phyloP scores from a whole-genome alignment of 2,797 vertebrate genomes.

The Salarias fasciatus region DNA sequence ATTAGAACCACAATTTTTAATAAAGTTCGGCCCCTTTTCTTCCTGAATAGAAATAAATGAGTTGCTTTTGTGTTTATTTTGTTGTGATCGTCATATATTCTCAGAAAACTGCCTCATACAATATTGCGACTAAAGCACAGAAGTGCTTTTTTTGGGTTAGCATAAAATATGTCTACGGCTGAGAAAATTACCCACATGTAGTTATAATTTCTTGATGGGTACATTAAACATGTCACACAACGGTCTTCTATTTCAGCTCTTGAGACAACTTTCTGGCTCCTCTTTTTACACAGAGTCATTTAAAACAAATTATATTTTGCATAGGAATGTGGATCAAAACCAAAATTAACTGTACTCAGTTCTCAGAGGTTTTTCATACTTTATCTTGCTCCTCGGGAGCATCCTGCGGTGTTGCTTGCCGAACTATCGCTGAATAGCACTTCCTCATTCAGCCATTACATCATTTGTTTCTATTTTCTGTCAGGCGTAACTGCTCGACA shows the following conservation, averaged over 20 bases:
- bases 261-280: too few relatives aligned
- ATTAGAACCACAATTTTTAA: constrained; percentile 31
- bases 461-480: constrained; percentile 77
- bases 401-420: constrained; percentile 35
- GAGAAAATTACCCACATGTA: constrained; percentile 38
- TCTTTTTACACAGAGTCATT: too few relatives aligned
- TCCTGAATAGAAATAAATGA: constrained; percentile 13
- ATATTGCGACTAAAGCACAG: background rate
- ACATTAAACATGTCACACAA: constrained; percentile 15
- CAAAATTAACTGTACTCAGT: constrained; percentile 38
- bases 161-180: constrained; percentile 42
- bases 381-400: constrained; percentile 30
- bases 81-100: too few relatives aligned
- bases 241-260: constrained; percentile 45
- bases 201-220: constrained; percentile 12
- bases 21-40: constrained; percentile 2
- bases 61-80: background rate
- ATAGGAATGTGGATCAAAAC: constrained; percentile 42
- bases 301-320: background rate
- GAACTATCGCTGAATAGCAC: constrained; percentile 32
- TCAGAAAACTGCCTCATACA: background rate
- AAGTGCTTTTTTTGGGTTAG: constrained; percentile 21
- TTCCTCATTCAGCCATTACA: constrained; percentile 69
- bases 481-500: constrained; percentile 75
- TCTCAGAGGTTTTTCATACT: constrained; percentile 40